Base-by-base conservation (phyloP, 2,797 vertebrate genomes). In the Chlorospingus semifuscus region DNA sequence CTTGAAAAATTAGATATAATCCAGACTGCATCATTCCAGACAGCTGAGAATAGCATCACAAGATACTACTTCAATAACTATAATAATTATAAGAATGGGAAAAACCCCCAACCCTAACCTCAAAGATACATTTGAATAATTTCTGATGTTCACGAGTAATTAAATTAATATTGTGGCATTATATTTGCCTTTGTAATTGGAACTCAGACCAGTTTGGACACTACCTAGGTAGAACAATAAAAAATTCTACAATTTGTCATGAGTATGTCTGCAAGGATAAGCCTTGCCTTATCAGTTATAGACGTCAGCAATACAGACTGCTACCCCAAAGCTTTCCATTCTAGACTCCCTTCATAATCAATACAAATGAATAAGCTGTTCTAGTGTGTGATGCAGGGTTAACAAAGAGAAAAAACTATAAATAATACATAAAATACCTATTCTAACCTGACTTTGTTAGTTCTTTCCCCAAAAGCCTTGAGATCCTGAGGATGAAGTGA, bases 61-160 rank as follows among this genome's bases (percentile, higher is more conserved):
- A 63, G 11, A 39, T 15, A 22, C 1, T 42, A n/a, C 9, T 75
- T 84, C 27, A 59, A 19, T 12, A 89, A 41, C 8, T 47, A 27
- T 30, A 57, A 32, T 11, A 2, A 42, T 11, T 9, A 41, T 74
- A 70, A 69, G 32, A 52, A 50, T 8, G 42, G 37, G n/a, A 6
- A 42, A 55, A 15, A 4, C 1, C 2, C 4, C 6, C 12, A 59
- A 24, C 1, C 1, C 4, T 34, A 42, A 44, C 0, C 10, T 4
- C 3, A 5, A 57, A 7, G 32, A 78, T 5, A 0, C 0, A 44
- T 39, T 53, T 74, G 16, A 89, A 47, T 53, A 59, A 30, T 42
- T 89, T 64, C 10, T 52, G 6, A 61, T 66, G 6, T 26, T 79
- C 30, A 57, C 0, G 0, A 75, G 30, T 7, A n/a, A 65, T 81